These are phyloP conservation scores for Entelurus aequoreus DNA, from an alignment of 2,113 vertebrate species.

Conservation along the genomic window DNA sequence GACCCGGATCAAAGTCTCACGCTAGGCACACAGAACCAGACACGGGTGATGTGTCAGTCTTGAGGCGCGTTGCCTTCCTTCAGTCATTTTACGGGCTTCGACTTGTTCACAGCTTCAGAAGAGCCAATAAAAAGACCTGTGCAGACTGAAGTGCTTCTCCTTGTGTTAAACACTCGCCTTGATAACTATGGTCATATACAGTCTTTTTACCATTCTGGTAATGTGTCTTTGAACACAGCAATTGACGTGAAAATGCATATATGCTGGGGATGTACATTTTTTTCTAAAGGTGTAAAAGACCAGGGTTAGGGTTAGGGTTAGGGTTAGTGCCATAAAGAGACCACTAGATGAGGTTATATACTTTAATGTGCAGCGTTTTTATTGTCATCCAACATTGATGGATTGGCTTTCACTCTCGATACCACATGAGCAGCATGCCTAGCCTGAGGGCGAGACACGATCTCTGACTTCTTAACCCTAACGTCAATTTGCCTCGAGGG, in stretches of 20 bases:
- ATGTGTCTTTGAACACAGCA: neutral
- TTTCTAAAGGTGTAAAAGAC: neutral
- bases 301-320: too few relatives aligned
- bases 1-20: neutral
- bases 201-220: neutral
- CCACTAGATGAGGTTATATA: slow-evolving; percentile 11
- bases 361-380: slow-evolving; percentile 18
- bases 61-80: slow-evolving; percentile 1
- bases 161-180: slow-evolving; percentile 7
- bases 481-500: slow-evolving; percentile 22
- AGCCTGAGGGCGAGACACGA: slow-evolving; percentile 31
- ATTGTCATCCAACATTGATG: slow-evolving; percentile 19
- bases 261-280: neutral
- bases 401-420: slow-evolving; percentile 16
- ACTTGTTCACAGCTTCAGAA: slow-evolving; percentile 20
- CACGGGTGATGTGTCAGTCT: slow-evolving; percentile 3
- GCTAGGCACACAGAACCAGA: neutral
- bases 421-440: slow-evolving; percentile 22
- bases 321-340: neutral
- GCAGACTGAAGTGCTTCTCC: slow-evolving; percentile 1
- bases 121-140: slow-evolving; percentile 11
- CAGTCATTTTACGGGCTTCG: slow-evolving; percentile 39
- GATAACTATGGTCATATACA: neutral
- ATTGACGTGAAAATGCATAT: neutral
- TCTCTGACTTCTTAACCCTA: slow-evolving; percentile 26